phyloP scores from a whole-genome alignment of 2,113 vertebrate species.

The Balaeniceps rex region DNA sequence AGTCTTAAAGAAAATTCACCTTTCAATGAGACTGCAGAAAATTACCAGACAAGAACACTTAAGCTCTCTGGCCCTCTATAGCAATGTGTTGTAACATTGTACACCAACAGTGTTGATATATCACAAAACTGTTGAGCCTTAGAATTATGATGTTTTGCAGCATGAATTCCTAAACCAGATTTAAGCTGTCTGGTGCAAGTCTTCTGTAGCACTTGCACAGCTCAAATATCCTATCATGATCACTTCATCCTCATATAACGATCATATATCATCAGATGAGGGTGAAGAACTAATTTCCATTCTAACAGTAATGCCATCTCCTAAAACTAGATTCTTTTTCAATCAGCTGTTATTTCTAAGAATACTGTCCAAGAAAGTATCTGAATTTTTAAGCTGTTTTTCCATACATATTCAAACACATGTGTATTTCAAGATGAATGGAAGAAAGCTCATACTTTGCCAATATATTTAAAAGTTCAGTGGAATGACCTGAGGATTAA shows the following conservation, averaged over 20 bases:
- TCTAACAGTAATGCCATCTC: not conserved
- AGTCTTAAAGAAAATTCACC: conserved; percentile 6
- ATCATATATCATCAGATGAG: not conserved
- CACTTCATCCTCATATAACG: not conserved
- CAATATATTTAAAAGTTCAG: not conserved
- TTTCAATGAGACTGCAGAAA: not conserved
- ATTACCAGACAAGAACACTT: not conserved
- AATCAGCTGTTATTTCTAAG: not conserved
- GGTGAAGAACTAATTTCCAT: not conserved
- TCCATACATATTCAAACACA: not conserved
- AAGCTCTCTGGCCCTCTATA: not conserved
- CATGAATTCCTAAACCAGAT: not conserved
- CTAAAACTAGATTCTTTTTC: not conserved
- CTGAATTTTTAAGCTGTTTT: not conserved
- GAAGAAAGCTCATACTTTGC: not conserved
- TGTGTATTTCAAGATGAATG: not conserved
- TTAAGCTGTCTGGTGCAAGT: not conserved
- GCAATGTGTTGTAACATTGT: not conserved
- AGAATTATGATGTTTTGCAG: not conserved
- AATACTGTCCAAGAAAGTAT: not conserved
- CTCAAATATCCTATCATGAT: not conserved
- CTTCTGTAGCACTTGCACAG: not conserved
- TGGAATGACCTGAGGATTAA: not conserved
- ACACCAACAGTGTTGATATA: not conserved
- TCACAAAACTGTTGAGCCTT: not conserved